Conservation (phyloP, 2,888 invertebrate species). For the Lepidochrysops patricia region DNA sequence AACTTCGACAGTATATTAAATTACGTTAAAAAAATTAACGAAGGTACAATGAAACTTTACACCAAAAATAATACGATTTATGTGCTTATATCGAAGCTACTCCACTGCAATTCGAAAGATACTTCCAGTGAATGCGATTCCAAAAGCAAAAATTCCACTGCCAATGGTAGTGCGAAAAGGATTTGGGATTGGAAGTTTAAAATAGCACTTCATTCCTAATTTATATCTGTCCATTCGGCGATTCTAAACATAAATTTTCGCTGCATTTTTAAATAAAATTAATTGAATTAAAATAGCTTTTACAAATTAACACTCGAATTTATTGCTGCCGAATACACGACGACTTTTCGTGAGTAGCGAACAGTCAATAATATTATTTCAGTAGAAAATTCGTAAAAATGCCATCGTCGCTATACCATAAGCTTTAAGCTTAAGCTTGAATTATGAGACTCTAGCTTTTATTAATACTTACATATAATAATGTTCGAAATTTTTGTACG, state of each 20-base stretch:
- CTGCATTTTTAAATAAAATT: conserved; percentile 3
- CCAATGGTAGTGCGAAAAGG: not conserved
- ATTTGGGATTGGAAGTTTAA: not conserved
- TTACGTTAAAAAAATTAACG: too few species aligned
- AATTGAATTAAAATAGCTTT: not conserved
- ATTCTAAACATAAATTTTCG: not conserved
- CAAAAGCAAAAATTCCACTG: not conserved
- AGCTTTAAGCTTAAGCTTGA: too few species aligned
- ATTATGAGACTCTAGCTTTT: too few species aligned
- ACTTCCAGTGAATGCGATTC: not conserved
- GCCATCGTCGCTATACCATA: too few species aligned
- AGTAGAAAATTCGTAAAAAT: too few species aligned
- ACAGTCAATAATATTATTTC: not conserved
- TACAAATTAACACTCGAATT: not conserved
- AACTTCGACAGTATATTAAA: too few species aligned
- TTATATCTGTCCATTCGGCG: conserved; percentile 23
- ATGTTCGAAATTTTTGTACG: too few species aligned
- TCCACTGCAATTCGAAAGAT: not conserved
- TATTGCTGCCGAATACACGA: not conserved
- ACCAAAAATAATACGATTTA: too few species aligned
- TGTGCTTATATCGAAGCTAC: too few species aligned
- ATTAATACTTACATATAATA: too few species aligned
- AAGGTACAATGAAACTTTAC: too few species aligned
- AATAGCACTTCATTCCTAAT: conserved; percentile 20
- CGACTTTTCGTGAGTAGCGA: not conserved